These are phyloP conservation scores for Brachionus sp. DNA, from an alignment of 1,140 invertebrate species.

Conservation along the genomic window DNA sequence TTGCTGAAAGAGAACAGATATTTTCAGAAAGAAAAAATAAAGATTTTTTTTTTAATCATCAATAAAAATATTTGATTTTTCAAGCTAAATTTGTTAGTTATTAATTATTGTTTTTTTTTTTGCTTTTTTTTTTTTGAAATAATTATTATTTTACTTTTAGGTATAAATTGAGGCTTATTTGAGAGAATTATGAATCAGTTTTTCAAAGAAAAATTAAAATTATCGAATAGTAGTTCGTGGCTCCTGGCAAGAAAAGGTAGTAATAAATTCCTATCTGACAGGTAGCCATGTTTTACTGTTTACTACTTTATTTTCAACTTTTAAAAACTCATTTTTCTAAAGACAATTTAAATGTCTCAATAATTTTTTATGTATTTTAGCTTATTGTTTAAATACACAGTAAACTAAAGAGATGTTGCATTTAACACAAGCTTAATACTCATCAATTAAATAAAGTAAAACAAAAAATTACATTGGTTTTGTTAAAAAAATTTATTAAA, in stretches of 20 bases:
- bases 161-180: not conserved
- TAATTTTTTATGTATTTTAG: too few relatives aligned
- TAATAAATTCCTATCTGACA: conserved; percentile 36
- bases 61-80: conserved; percentile 10
- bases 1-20: conserved; percentile 35
- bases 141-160: not conserved
- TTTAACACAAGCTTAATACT: too few relatives aligned
- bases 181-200: not conserved
- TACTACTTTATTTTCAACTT: not conserved
- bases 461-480: too few relatives aligned
- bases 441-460: too few relatives aligned
- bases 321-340: too few relatives aligned
- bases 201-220: not conserved
- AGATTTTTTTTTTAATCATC: conserved; percentile 26
- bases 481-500: too few relatives aligned
- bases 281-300: conserved; percentile 31
- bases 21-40: not conserved
- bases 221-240: not conserved
- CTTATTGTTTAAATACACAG: too few relatives aligned
- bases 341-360: too few relatives aligned
- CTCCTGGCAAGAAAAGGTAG: conserved; percentile 17
- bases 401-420: too few relatives aligned
- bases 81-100: conserved; percentile 30
- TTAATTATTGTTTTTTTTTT: conserved; percentile 21
- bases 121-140: too few relatives aligned